These are phyloP conservation scores for Ophthalmolycus amberensis DNA, from an alignment of 2,113 vertebrate genomes.

Conservation along the genomic window DNA sequence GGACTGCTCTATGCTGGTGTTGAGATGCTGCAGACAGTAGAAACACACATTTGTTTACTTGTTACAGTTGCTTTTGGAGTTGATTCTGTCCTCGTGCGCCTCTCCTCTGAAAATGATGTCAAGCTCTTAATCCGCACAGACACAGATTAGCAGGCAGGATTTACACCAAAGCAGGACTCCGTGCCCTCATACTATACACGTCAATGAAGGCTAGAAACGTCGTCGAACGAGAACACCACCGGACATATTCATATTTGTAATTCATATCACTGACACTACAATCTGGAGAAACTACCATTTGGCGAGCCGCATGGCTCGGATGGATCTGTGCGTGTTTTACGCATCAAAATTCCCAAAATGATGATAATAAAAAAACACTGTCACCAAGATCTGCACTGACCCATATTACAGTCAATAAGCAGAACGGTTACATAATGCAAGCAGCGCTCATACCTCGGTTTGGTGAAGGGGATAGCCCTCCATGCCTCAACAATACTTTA, in stretches of 20 bases:
- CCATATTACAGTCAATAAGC: not conserved
- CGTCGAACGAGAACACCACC: not conserved
- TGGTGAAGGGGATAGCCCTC: not conserved
- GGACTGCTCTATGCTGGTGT: not conserved
- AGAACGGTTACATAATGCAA: not conserved
- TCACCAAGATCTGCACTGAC: not conserved
- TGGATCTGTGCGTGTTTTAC: not conserved
- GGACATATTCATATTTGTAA: not conserved
- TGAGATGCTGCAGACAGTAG: not conserved
- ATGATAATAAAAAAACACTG: not conserved
- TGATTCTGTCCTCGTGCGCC: not conserved
- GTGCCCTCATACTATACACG: not conserved
- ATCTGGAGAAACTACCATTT: not conserved
- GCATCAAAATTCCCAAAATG: not conserved
- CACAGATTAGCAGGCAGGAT: constrained; percentile 75
- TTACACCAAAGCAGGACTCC: constrained; percentile 47
- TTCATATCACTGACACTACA: not conserved
- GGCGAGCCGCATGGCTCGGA: not conserved
- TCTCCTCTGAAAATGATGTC: constrained; percentile 49
- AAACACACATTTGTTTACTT: not conserved
- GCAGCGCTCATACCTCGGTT: not conserved
- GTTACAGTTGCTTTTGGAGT: not conserved
- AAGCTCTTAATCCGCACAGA: constrained; percentile 72
- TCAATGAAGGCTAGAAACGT: not conserved
- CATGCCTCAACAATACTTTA: not conserved